Evolutionary conservation across 2,113 vertebrate species (phyloP).

Genomic region (Tragelaphus buxtoni): DNA sequence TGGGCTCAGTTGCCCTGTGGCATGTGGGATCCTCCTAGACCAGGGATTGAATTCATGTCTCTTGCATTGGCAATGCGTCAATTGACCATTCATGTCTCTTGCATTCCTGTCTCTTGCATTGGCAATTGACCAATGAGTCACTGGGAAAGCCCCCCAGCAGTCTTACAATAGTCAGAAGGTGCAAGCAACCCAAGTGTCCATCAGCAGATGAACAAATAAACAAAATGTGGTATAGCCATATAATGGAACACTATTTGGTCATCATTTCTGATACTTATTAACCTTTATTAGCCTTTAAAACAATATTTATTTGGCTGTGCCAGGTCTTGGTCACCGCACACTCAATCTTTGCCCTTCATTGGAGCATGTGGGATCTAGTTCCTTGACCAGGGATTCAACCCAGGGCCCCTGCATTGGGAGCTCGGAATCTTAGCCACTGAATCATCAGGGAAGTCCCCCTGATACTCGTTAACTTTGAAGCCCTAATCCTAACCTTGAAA

Average conservation of each 20-base stretch:
- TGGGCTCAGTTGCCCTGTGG: background rate
- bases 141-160: background rate
- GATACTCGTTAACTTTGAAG: background rate
- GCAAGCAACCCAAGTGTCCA: background rate
- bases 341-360: background rate
- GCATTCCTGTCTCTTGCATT: background rate
- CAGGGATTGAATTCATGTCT: background rate
- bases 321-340: background rate
- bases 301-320: background rate
- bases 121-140: background rate
- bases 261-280: background rate
- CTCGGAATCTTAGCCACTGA: background rate
- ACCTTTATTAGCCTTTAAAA: background rate
- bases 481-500: background rate
- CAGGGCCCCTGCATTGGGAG: background rate
- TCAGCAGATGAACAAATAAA: background rate
- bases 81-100: no score
- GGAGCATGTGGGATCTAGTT: background rate
- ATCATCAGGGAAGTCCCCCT: background rate
- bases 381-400: background rate
- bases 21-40: background rate
- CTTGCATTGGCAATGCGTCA: background rate
- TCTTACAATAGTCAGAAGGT: background rate
- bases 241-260: background rate
- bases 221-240: background rate